Evolutionary conservation across 2,797 vertebrate species (phyloP).

Genomic region (Sebastes matsubarae): DNA sequence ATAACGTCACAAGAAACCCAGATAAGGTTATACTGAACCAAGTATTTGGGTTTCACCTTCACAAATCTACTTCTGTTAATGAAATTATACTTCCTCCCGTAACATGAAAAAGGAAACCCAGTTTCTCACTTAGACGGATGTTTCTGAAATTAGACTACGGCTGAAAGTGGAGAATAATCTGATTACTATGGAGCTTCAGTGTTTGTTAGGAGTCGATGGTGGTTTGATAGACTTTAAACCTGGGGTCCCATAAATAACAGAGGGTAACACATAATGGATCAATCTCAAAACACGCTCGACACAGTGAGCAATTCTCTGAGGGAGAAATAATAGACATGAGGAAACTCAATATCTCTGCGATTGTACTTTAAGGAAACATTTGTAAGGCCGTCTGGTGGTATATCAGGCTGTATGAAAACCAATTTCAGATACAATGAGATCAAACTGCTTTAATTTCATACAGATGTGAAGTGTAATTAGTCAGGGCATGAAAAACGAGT

Average conservation of each 20-base stretch:
- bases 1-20: not conserved
- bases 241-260: slow-evolving; percentile 9
- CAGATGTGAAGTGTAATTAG: slow-evolving; percentile 46
- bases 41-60: slow-evolving; percentile 50
- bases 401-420: slow-evolving; percentile 13
- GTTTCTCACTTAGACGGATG: slow-evolving; percentile 16
- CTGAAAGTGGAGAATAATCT: slow-evolving; percentile 55
- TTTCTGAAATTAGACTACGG: slow-evolving; percentile 43
- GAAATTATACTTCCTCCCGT: slow-evolving; percentile 25
- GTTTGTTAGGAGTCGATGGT: slow-evolving; percentile 43
- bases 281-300: slow-evolving; percentile 44
- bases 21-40: slow-evolving; percentile 5
- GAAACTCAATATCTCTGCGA: slow-evolving; percentile 38
- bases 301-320: slow-evolving; percentile 33
- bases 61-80: slow-evolving; percentile 37
- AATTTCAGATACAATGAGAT: slow-evolving; percentile 28
- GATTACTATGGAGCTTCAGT: slow-evolving; percentile 29
- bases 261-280: slow-evolving; percentile 46
- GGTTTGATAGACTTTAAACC: slow-evolving; percentile 45
- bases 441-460: slow-evolving; percentile 42
- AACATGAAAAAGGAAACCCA: slow-evolving; percentile 45
- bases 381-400: not conserved
- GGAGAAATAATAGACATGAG: slow-evolving; percentile 22
- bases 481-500: slow-evolving; percentile 38
- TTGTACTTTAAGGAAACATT: slow-evolving; percentile 41